A percentile compares a stretch with the other conserved stretches of the same genome.
Conservation (phyloP, 2,113 vertebrate species). For the Orthochromis indermauri region DNA sequence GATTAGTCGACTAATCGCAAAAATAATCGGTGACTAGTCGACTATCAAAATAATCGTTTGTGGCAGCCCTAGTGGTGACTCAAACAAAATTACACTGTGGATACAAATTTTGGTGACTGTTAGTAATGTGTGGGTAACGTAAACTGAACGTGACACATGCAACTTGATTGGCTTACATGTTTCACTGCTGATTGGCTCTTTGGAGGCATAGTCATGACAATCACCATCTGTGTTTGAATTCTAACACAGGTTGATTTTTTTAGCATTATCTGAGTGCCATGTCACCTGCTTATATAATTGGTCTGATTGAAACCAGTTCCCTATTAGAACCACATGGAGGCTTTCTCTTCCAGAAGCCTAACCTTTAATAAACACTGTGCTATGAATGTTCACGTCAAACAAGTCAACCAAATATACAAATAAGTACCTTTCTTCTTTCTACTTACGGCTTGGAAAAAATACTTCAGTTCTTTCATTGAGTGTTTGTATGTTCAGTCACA, state of each 20-base stretch:
- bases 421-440: background rate
- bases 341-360: background rate
- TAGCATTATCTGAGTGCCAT: background rate
- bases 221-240: background rate
- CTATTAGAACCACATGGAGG: background rate
- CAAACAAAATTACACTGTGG: background rate
- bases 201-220: background rate
- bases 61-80: no score
- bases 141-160: background rate
- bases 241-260: background rate
- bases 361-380: background rate
- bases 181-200: background rate
- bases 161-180: background rate
- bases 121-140: background rate
- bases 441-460: background rate
- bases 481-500: slow-evolving; percentile 71
- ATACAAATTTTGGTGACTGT: background rate
- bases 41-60: no score
- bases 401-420: background rate
- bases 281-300: background rate
- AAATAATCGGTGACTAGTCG: no score
- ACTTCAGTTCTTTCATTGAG: background rate
- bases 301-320: background rate
- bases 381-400: background rate
- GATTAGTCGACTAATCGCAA: no score